A percentile compares a stretch with the other conserved stretches of the same genome.
These are phyloP conservation scores for Exocentrus adspersus DNA, from an alignment of 2,888 invertebrate genomes.

Conservation along the genomic window DNA sequence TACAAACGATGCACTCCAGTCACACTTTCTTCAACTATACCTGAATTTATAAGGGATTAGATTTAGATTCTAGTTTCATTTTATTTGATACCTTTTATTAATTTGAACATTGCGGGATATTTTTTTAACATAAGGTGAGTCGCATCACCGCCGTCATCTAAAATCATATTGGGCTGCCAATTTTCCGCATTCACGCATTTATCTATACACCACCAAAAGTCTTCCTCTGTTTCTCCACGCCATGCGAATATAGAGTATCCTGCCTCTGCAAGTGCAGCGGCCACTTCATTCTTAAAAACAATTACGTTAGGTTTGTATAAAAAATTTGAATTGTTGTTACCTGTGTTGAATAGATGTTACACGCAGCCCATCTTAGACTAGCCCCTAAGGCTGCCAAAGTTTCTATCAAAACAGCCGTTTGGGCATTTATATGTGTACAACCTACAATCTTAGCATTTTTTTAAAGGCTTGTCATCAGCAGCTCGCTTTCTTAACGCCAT, in stretches of 20 bases:
- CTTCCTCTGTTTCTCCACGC: conserved; percentile 97
- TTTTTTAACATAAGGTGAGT: conserved; percentile 97
- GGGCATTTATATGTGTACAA: conserved; percentile 98
- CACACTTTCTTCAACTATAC: conserved; percentile 97
- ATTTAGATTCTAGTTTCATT: too few relatives aligned
- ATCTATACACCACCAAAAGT: conserved; percentile 99
- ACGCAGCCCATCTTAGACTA: conserved; percentile 95
- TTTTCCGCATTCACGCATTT: conserved; percentile 90
- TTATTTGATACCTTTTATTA: conserved; percentile 90
- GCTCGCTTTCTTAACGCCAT: conserved; percentile 94
- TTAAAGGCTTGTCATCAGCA: conserved; percentile 91
- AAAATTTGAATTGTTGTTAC: conserved; percentile 58
- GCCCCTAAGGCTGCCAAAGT: conserved; percentile 90
- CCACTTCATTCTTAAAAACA: conserved; percentile 86
- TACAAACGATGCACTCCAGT: conserved; percentile 98
- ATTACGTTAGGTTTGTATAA: conserved; percentile 2
- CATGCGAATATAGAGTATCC: conserved; percentile 93
- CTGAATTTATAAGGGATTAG: too few relatives aligned
- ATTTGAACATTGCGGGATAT: conserved; percentile 91
- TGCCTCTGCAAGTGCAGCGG: conserved; percentile 92
- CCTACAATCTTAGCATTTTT: conserved; percentile 94
- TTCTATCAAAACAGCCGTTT: conserved; percentile 95
- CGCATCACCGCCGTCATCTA: conserved; percentile 97
- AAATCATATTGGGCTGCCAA: conserved; percentile 98
- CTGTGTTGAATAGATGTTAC: conserved; percentile 98